Percentiles rank a stretch among this genome's conserved stretches.
Conservation (phyloP, 2,113 vertebrate species). For the Balaenoptera acutorostrata region DNA sequence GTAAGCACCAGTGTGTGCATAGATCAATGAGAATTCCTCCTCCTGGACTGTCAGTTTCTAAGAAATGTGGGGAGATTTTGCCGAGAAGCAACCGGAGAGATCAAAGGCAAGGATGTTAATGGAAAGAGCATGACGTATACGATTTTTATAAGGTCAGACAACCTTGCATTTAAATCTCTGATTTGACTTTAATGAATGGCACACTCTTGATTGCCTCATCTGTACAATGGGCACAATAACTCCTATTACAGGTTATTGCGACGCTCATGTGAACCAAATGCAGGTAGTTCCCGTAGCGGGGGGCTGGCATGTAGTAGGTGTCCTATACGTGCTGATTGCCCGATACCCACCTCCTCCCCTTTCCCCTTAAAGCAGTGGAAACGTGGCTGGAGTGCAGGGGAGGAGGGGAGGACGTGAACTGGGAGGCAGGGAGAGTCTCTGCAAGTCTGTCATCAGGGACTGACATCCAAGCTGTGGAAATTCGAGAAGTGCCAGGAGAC, state of each 20-base stretch:
- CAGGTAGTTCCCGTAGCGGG: background rate
- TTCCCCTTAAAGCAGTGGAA: background rate
- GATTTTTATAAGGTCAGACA: background rate
- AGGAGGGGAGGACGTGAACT: background rate
- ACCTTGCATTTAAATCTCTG: background rate
- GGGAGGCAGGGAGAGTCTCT: background rate
- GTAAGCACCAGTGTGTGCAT: background rate
- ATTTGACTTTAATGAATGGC: background rate
- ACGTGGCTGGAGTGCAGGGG: background rate
- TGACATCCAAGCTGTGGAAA: conserved; percentile 54
- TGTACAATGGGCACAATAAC: background rate
- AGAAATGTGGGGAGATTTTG: background rate
- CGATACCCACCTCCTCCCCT: background rate
- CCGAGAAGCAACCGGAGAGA: background rate
- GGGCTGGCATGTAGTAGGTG: background rate
- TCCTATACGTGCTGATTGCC: background rate
- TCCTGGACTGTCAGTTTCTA: background rate
- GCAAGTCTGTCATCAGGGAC: background rate
- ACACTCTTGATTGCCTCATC: background rate
- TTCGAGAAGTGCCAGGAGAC: conserved; percentile 18
- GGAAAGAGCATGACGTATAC: background rate
- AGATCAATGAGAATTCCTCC: too few species aligned
- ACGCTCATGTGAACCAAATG: background rate
- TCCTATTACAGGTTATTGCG: background rate
- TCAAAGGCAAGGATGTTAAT: background rate